Percentiles rank a stretch among this genome's conserved stretches.
Evolutionary conservation across 1,140 invertebrate species (phyloP).

Genomic region (Ceratosolen fusciceps): DNA sequence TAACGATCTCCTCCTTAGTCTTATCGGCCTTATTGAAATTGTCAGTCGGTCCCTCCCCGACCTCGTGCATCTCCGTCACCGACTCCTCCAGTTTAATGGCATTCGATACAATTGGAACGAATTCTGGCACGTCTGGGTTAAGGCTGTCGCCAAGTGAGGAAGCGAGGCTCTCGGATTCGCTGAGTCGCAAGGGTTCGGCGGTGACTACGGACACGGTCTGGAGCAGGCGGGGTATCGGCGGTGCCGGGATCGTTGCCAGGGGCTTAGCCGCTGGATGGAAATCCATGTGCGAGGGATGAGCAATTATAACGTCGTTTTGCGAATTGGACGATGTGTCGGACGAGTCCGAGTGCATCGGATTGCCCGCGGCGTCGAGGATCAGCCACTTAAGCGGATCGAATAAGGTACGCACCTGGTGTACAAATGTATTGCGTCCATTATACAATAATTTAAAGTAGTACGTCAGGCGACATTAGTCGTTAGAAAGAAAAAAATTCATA

Average conservation of each 20-base stretch:
- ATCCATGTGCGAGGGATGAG: slow-evolving; percentile 48
- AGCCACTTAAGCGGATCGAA: slow-evolving; percentile 90
- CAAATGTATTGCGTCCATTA: no score
- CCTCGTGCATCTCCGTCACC: neutral
- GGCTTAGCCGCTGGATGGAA: slow-evolving; percentile 74
- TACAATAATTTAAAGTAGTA: no score
- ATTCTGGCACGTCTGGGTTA: slow-evolving; percentile 90
- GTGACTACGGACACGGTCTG: slow-evolving; percentile 51
- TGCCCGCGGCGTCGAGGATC: slow-evolving; percentile 75
- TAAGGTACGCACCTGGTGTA: slow-evolving; percentile 81
- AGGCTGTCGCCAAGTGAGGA: slow-evolving; percentile 73
- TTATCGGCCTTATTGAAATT: neutral
- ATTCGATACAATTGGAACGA: slow-evolving; percentile 75
- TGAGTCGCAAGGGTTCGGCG: slow-evolving; percentile 50
- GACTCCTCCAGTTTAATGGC: slow-evolving; percentile 5
- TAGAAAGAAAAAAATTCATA: slow-evolving; percentile 37
- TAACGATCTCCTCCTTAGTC: slow-evolving; percentile 4
- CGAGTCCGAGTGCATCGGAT: slow-evolving; percentile 67
- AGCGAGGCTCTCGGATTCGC: slow-evolving; percentile 57
- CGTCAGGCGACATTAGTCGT: no score
- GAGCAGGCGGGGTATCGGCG: slow-evolving; percentile 75
- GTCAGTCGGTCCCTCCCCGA: neutral
- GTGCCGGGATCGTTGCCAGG: slow-evolving; percentile 76
- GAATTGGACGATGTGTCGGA: slow-evolving; percentile 49
- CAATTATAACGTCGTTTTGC: slow-evolving; percentile 51